Evolutionary conservation across 2,797 vertebrate genomes (phyloP).

Genomic region (Chiloscyllium punctatum): DNA sequence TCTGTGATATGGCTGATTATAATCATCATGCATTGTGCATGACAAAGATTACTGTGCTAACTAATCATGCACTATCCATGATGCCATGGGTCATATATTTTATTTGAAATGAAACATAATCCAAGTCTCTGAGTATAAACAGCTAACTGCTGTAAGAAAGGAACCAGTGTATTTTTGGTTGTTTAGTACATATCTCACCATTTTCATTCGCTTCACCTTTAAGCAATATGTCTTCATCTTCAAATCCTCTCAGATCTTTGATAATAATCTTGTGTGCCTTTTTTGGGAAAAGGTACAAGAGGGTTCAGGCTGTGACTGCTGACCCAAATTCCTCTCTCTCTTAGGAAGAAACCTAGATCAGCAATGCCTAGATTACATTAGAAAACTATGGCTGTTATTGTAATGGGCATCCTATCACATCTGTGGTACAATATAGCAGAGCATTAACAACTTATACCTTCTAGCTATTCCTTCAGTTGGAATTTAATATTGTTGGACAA

Average conservation of each 20-base stretch:
- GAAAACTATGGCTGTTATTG: not conserved
- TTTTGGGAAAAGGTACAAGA: not conserved
- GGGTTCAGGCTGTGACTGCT: not conserved
- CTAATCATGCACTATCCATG: not conserved
- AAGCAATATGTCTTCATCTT: not conserved
- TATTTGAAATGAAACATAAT: not conserved
- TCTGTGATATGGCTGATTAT: not conserved
- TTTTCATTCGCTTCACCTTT: not conserved
- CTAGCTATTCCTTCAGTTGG: not conserved
- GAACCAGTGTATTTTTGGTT: not conserved
- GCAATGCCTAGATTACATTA: not conserved
- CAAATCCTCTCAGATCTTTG: not conserved
- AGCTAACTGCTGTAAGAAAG: not conserved
- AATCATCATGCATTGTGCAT: not conserved
- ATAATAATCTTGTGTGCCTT: not conserved
- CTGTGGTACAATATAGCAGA: not conserved
- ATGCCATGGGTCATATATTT: not conserved
- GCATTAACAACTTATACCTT: not conserved
- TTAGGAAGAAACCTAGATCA: not conserved
- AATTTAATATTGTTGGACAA: not conserved
- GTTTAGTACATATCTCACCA: not conserved
- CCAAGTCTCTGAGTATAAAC: not conserved
- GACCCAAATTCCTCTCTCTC: not conserved
- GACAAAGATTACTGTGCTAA: not conserved
- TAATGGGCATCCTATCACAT: not conserved